phyloP scores from a whole-genome alignment of 2,888 invertebrate genomes.

The Sarcophaga rosellei region DNA sequence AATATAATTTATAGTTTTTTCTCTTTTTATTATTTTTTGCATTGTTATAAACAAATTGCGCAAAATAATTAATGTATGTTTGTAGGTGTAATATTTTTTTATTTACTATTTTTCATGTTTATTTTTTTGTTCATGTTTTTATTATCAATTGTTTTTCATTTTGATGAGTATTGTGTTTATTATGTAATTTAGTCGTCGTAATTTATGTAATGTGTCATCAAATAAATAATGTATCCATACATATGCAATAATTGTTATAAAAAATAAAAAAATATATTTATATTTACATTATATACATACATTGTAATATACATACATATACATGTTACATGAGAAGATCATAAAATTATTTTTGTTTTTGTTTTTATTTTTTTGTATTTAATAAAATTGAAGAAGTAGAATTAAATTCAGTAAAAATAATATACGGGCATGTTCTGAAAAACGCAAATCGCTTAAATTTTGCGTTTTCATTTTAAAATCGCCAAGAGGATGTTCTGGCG shows the following conservation, averaged over 20 bases:
- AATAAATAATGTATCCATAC: background rate
- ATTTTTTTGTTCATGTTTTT: slow-evolving; percentile 66
- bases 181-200: background rate
- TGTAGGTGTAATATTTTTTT: background rate
- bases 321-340: no score
- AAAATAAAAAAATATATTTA: no score
- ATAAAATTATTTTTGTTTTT: no score
- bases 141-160: slow-evolving; percentile 56
- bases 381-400: no score
- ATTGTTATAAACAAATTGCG: background rate
- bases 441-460: no score
- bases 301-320: no score
- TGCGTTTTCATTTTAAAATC: no score
- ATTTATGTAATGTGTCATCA: background rate
- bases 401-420: no score
- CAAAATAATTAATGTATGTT: background rate
- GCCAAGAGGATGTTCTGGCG: no score
- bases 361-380: no score
- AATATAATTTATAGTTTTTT: background rate
- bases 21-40: background rate
- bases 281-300: no score
- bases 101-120: background rate
- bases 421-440: no score
- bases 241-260: background rate
- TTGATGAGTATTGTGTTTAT: background rate